phyloP scores from a whole-genome alignment of 2,888 invertebrate species.

The Tiliacea aurago region DNA sequence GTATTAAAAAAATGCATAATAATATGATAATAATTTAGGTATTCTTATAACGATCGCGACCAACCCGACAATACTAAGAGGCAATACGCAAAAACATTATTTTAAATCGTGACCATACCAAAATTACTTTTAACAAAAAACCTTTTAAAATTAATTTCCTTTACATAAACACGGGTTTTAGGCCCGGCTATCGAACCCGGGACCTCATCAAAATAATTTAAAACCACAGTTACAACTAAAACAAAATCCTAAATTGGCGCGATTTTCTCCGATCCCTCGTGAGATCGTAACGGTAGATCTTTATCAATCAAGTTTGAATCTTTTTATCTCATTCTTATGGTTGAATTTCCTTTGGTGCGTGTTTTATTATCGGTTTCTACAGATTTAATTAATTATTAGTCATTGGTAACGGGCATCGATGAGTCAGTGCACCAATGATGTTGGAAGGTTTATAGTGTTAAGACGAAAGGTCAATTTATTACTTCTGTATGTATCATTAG shows the following conservation, averaged over 20 bases:
- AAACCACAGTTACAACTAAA: constrained; percentile 76
- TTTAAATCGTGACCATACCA: constrained; percentile 28
- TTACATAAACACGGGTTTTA: constrained; percentile 46
- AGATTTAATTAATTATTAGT: constrained; percentile 88
- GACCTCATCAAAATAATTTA: constrained; percentile 66
- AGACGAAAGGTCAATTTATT: constrained; percentile 54
- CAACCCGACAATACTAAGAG: not conserved
- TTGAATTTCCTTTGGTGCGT: constrained; percentile 66
- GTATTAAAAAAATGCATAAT: constrained; percentile 5
- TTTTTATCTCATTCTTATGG: constrained; percentile 69
- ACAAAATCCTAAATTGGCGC: constrained; percentile 84
- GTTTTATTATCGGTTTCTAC: constrained; percentile 76
- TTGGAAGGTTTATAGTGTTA: constrained; percentile 54
- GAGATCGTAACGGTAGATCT: constrained; percentile 79
- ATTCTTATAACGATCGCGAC: not conserved
- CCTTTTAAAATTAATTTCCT: constrained; percentile 47
- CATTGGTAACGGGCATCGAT: constrained; percentile 84
- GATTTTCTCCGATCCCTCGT: constrained; percentile 79
- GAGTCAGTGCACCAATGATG: constrained; percentile 79
- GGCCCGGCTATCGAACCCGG: constrained; percentile 55
- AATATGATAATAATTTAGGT: not conserved
- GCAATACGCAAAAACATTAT: constrained; percentile 17
- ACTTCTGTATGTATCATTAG: constrained; percentile 45
- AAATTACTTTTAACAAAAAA: constrained; percentile 42
- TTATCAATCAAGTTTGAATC: constrained; percentile 66